phyloP scores from a whole-genome alignment of 2,113 vertebrate genomes.

The Charina bottae region DNA sequence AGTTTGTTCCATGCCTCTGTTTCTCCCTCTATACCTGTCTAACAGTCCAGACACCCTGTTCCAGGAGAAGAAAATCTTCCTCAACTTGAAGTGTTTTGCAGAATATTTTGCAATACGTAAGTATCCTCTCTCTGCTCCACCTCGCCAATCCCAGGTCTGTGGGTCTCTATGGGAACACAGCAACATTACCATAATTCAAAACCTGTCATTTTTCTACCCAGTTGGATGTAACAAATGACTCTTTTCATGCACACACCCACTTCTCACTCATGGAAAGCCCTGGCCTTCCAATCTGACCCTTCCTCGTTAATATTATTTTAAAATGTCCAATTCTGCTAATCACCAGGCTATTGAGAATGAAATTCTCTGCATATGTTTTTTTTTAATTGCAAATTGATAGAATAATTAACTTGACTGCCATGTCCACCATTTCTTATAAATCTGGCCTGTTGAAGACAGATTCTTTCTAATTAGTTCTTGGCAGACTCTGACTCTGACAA shows the following conservation, averaged over 20 bases:
- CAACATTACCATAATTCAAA: background rate
- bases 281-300: background rate
- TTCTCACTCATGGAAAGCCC: background rate
- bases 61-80: background rate
- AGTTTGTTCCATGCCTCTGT: no score
- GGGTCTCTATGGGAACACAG: background rate
- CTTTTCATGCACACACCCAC: background rate
- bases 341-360: conserved; percentile 30
- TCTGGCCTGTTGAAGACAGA: conserved; percentile 40
- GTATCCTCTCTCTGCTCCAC: background rate
- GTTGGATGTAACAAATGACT: background rate
- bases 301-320: conserved; percentile 15
- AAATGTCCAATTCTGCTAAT: background rate
- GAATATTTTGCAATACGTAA: no score
- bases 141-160: background rate
- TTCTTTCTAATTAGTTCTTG: conserved; percentile 69
- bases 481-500: conserved; percentile 47
- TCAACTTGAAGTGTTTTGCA: background rate
- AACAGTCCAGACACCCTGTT: background rate
- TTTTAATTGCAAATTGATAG: conserved; percentile 42
- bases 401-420: conserved; percentile 53
- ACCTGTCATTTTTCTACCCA: background rate
- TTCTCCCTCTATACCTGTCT: no score
- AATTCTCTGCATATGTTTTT: conserved; percentile 15
- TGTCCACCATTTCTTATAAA: conserved; percentile 38